Conservation (phyloP, 2,888 invertebrate species). For the Cryptus viduatorius region DNA sequence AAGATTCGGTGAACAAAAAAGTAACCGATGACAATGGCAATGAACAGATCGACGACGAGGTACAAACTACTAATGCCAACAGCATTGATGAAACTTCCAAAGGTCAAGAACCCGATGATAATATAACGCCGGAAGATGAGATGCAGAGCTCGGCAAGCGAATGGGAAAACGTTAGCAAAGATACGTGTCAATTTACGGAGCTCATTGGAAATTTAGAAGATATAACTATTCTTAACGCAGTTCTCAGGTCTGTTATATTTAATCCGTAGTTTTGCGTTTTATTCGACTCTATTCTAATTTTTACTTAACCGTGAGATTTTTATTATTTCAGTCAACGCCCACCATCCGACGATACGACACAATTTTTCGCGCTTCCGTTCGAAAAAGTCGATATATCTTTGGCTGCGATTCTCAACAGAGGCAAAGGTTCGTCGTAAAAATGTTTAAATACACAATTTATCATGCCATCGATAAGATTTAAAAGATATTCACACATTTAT, state of each 20-base stretch:
- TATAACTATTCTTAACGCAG: slow-evolving; percentile 91
- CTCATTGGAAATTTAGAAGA: slow-evolving; percentile 96
- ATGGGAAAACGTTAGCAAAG: slow-evolving; percentile 94
- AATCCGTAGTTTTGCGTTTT: background rate
- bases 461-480: background rate
- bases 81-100: slow-evolving; percentile 72
- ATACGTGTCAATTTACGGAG: slow-evolving; percentile 94
- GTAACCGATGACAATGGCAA: slow-evolving; percentile 75
- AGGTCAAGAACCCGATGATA: slow-evolving; percentile 79
- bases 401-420: slow-evolving; percentile 82
- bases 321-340: slow-evolving; percentile 75
- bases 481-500: background rate
- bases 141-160: slow-evolving; percentile 82
- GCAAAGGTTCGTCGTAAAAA: slow-evolving; percentile 80
- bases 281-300: no score
- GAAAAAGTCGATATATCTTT: slow-evolving; percentile 82
- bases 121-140: slow-evolving; percentile 86
- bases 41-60: slow-evolving; percentile 67
- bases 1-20: slow-evolving; percentile 76
- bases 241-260: slow-evolving; percentile 85
- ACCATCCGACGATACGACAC: slow-evolving; percentile 75
- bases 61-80: slow-evolving; percentile 72
- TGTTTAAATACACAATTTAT: slow-evolving; percentile 4
- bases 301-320: background rate
- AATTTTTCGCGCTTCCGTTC: slow-evolving; percentile 79